Evolutionary conservation across 2,888 invertebrate species (phyloP).

Genomic region (Euzophera pinguis): DNA sequence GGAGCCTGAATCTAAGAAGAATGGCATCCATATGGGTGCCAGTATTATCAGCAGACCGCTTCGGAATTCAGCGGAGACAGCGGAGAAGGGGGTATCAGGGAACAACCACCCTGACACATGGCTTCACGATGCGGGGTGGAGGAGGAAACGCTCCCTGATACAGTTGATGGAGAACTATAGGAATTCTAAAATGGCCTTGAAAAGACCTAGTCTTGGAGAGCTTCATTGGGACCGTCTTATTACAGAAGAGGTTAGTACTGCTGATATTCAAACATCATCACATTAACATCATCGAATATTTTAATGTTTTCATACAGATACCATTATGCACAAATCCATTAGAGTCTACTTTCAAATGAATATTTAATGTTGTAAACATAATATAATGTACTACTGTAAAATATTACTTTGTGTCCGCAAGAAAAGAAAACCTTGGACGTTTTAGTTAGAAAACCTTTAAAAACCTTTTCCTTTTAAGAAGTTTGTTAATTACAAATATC

Average conservation of each 20-base stretch:
- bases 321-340: too few relatives aligned
- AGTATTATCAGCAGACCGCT: constrained; percentile 65
- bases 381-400: too few relatives aligned
- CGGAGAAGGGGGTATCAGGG: constrained; percentile 41
- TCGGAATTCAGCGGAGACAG: constrained; percentile 53
- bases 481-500: too few relatives aligned
- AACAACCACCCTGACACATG: constrained; percentile 56
- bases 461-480: too few relatives aligned
- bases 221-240: constrained; percentile 84
- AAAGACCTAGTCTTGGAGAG: constrained; percentile 91
- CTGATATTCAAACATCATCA: too few relatives aligned
- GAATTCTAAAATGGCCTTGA: constrained; percentile 86
- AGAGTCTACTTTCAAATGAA: too few relatives aligned
- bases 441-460: too few relatives aligned
- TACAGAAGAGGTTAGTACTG: constrained; percentile 68
- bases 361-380: too few relatives aligned
- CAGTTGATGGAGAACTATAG: constrained; percentile 90
- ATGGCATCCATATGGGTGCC: constrained; percentile 71
- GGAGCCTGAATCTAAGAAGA: constrained; percentile 62
- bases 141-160: constrained; percentile 80
- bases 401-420: too few relatives aligned
- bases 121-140: constrained; percentile 70
- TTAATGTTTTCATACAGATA: too few relatives aligned
- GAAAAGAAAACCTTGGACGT: too few relatives aligned
- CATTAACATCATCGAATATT: too few relatives aligned